Evolutionary conservation across 2,888 invertebrate species (phyloP).

Genomic region (Caenorhabditis imperialis): DNA sequence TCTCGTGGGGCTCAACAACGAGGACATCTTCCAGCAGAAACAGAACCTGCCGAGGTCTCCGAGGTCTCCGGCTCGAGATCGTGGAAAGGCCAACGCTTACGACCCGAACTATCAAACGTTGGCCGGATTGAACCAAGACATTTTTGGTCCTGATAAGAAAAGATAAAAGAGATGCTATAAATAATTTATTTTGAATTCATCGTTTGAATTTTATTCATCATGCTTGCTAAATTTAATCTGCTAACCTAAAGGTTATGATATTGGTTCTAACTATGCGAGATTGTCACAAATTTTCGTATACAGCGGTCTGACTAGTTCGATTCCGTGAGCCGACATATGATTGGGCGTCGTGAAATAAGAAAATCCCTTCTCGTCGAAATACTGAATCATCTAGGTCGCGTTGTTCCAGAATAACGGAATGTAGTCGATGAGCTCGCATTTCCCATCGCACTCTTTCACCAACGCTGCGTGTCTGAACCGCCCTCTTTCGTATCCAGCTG

Average conservation of each 20-base stretch:
- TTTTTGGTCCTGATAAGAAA: neutral
- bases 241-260: no score
- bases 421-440: slow-evolving; percentile 38
- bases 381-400: slow-evolving; percentile 6
- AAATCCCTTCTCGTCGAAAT: slow-evolving; percentile 31
- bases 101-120: slow-evolving; percentile 12
- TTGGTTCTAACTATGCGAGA: neutral
- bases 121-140: no score
- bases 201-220: no score
- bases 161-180: neutral
- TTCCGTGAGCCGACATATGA: slow-evolving; percentile 34
- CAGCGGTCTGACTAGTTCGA: slow-evolving; percentile 17
- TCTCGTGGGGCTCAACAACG: slow-evolving; percentile 25
- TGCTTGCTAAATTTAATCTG: no score
- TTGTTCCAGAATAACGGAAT: slow-evolving; percentile 13
- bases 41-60: no score
- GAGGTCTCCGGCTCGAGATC: no score
- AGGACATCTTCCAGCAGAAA: slow-evolving; percentile 28
- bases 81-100: neutral
- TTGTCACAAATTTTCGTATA: slow-evolving; percentile 29
- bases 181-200: no score
- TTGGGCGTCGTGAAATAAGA: slow-evolving; percentile 9
- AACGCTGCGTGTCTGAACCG: slow-evolving; percentile 4
- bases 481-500: no score
- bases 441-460: slow-evolving; percentile 28